Conservation (phyloP, 1,140 invertebrate genomes). For the Drosophila insularis region DNA sequence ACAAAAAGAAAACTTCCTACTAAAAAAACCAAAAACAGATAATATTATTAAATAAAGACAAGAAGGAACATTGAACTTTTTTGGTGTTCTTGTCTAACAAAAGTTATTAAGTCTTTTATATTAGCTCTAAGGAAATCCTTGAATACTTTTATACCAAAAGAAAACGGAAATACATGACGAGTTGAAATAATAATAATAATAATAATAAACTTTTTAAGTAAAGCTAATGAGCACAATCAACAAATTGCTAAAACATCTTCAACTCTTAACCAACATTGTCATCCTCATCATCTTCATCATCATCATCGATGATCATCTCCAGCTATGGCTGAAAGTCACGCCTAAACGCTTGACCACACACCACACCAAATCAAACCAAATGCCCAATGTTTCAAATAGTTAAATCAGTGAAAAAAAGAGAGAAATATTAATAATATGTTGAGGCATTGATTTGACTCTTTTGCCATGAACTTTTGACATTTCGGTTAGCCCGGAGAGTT, state of each 20-base stretch:
- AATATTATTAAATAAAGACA: too few species aligned
- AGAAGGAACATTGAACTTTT: too few species aligned
- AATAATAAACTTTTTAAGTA: not conserved
- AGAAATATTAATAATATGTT: slow-evolving; percentile 50
- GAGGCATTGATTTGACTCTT: slow-evolving; percentile 67
- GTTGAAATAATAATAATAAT: not conserved
- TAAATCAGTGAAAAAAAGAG: slow-evolving; percentile 34
- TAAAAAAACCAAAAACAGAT: too few species aligned
- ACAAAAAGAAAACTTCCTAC: too few species aligned
- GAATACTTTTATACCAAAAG: not conserved
- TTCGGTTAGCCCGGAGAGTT: slow-evolving; percentile 16
- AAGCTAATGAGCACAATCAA: not conserved
- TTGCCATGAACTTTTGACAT: slow-evolving; percentile 75
- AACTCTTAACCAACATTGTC: too few species aligned
- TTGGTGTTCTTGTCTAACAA: too few species aligned
- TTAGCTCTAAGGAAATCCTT: not conserved
- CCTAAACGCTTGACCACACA: slow-evolving; percentile 10
- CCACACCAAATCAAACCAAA: slow-evolving; percentile 30
- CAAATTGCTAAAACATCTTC: not conserved
- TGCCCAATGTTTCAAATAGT: slow-evolving; percentile 33
- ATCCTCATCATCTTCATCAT: not conserved
- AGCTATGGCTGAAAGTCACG: slow-evolving; percentile 1
- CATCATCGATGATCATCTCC: not conserved
- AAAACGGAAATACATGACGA: slow-evolving; percentile 5
- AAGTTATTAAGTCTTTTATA: too few species aligned